A percentile compares a stretch with the other conserved stretches of the same genome.
These are phyloP conservation scores for Cryptops parisi DNA, from an alignment of 2,888 invertebrate species.

Conservation along the genomic window DNA sequence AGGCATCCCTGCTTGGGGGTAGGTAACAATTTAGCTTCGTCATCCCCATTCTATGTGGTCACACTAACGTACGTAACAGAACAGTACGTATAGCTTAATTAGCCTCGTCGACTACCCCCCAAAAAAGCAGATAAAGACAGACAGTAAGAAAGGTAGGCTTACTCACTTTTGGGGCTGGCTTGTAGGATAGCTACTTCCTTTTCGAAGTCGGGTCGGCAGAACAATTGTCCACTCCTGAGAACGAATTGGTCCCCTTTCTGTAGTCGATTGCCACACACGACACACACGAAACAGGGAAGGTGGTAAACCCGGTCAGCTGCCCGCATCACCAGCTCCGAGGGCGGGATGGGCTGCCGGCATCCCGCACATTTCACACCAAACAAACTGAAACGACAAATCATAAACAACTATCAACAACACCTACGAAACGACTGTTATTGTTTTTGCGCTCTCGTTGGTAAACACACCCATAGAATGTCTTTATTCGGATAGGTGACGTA, in stretches of 20 bases:
- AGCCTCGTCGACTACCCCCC: too few relatives aligned
- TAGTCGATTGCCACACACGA: constrained; percentile 81
- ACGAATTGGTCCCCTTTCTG: constrained; percentile 95
- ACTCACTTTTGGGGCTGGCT: constrained; percentile 40
- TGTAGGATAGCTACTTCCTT: constrained; percentile 81
- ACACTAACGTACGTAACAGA: too few relatives aligned
- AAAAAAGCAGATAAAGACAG: too few relatives aligned
- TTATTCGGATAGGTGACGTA: too few relatives aligned
- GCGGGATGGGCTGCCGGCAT: constrained; percentile 74
- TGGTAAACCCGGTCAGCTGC: constrained; percentile 68
- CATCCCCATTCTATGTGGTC: too few relatives aligned
- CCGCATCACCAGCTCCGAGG: constrained; percentile 93
- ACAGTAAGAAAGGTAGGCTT: background rate
- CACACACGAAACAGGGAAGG: constrained; percentile 88
- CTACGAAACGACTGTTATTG: too few relatives aligned
- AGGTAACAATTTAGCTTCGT: too few relatives aligned
- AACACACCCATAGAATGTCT: background rate
- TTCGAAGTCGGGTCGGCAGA: constrained; percentile 90
- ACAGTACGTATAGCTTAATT: too few relatives aligned
- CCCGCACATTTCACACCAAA: constrained; percentile 86
- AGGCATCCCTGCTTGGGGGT: too few relatives aligned
- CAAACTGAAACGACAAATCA: constrained; percentile 45
- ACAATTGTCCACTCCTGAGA: constrained; percentile 66
- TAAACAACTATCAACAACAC: background rate
- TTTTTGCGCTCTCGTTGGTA: too few relatives aligned